These are phyloP conservation scores for Sesamia nonagrioides DNA, from an alignment of 1,140 invertebrate species.

Conservation along the genomic window DNA sequence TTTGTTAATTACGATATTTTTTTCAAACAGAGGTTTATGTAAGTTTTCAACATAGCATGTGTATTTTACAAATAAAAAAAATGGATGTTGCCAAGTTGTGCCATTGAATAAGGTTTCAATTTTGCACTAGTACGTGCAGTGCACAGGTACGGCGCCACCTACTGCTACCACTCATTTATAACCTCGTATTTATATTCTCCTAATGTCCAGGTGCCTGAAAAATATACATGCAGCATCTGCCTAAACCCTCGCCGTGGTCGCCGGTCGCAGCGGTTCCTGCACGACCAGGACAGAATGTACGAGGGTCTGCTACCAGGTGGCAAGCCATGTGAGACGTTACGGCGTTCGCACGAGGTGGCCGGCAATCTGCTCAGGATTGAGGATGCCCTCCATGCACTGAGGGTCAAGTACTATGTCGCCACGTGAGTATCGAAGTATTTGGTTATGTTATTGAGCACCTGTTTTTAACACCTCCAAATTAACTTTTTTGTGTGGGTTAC, in stretches of 20 bases:
- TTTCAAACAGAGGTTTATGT: no score
- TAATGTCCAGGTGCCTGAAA: conserved; percentile 92
- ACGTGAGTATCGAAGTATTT: conserved; percentile 87
- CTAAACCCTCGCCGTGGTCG: conserved; percentile 92
- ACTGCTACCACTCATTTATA: no score
- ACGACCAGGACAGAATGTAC: conserved; percentile 96
- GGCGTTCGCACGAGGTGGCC: conserved; percentile 92
- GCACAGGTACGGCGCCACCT: no score
- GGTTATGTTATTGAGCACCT: not conserved
- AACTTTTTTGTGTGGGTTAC: no score
- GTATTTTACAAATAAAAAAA: no score
- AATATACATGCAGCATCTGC: conserved; percentile 96
- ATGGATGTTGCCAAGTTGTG: no score
- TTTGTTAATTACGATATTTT: no score
- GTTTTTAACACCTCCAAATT: not conserved
- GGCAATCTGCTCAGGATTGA: conserved; percentile 90
- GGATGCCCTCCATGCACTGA: conserved; percentile 91
- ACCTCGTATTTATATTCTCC: not conserved
- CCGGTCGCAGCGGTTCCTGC: conserved; percentile 91
- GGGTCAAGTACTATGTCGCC: conserved; percentile 93
- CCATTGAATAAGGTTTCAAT: no score
- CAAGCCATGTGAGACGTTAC: conserved; percentile 86
- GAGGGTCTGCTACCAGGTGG: conserved; percentile 92
- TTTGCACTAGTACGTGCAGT: no score
- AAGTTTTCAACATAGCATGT: no score